phyloP scores from a whole-genome alignment of 2,797 vertebrate genomes.

The Xenopus petersii region DNA sequence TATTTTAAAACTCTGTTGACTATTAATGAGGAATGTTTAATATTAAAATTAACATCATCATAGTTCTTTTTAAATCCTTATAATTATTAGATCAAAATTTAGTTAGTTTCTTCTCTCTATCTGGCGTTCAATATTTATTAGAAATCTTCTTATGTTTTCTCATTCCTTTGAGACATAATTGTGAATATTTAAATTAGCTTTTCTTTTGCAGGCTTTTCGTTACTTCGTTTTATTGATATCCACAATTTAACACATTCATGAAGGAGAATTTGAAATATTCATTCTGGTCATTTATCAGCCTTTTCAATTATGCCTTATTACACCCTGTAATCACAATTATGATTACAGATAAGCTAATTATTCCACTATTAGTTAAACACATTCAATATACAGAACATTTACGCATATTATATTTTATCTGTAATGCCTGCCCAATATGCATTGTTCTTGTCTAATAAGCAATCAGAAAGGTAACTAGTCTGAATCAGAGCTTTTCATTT shows the following conservation, averaged over 20 bases:
- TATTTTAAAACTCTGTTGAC: too few relatives aligned
- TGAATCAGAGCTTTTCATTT: slow-evolving; percentile 6
- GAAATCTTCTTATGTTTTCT: too few relatives aligned
- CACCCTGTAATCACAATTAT: slow-evolving; percentile 68
- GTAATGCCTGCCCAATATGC: background rate
- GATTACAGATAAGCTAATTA: slow-evolving; percentile 77
- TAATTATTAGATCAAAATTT: too few relatives aligned
- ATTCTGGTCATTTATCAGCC: slow-evolving; percentile 70
- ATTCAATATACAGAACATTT: slow-evolving; percentile 11
- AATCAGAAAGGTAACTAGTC: background rate
- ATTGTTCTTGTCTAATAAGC: background rate
- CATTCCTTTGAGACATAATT: background rate
- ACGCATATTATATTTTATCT: slow-evolving; percentile 2
- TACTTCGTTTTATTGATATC: slow-evolving; percentile 6
- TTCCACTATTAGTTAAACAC: slow-evolving; percentile 71
- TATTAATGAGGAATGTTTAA: too few relatives aligned
- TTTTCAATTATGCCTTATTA: slow-evolving; percentile 72
- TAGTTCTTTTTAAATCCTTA: too few relatives aligned
- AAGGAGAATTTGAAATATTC: slow-evolving; percentile 55
- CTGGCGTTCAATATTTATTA: too few relatives aligned
- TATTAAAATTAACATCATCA: too few relatives aligned
- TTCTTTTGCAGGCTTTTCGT: background rate
- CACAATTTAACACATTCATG: slow-evolving; percentile 4
- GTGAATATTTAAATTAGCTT: background rate
- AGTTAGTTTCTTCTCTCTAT: too few relatives aligned